Conservation (phyloP, 2,888 invertebrate genomes). For the Caenorhabditis doughertyi region DNA sequence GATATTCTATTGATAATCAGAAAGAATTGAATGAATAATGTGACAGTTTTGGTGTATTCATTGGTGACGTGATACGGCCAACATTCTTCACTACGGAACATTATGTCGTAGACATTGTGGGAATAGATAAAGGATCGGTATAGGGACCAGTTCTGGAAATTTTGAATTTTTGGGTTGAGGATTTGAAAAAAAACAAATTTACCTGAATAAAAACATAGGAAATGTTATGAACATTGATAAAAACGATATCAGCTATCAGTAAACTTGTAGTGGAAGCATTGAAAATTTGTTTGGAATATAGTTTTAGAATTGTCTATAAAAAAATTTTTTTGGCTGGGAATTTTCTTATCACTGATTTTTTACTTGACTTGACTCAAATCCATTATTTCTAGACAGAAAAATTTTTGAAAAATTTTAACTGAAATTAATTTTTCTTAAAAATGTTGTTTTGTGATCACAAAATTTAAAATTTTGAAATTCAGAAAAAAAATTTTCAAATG, state of each 20-base stretch:
- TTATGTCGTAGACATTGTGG: not conserved
- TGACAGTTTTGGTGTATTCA: slow-evolving; percentile 41
- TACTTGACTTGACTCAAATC: too few relatives aligned
- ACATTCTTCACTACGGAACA: slow-evolving; percentile 45
- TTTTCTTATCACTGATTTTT: too few relatives aligned
- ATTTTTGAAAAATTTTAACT: too few relatives aligned
- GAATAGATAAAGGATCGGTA: slow-evolving; percentile 26
- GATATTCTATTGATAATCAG: slow-evolving; percentile 33
- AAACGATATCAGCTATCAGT: slow-evolving; percentile 26
- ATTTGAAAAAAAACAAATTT: not conserved
- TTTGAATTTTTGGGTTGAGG: not conserved
- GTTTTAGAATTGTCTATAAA: slow-evolving; percentile 28
- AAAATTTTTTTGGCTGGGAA: too few relatives aligned
- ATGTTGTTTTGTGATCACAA: too few relatives aligned
- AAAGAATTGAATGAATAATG: slow-evolving; percentile 26
- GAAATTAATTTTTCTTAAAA: too few relatives aligned
- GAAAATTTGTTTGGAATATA: slow-evolving; percentile 28
- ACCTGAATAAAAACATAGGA: slow-evolving; percentile 43
- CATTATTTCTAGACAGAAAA: too few relatives aligned
- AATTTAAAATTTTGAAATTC: not conserved
- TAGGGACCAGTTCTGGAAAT: slow-evolving; percentile 51
- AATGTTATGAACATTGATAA: slow-evolving; percentile 39
- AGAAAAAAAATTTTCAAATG: not conserved
- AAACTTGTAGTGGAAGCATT: slow-evolving; percentile 33
- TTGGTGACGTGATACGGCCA: slow-evolving; percentile 46